Evolutionary conservation across 2,888 invertebrate species (phyloP).

Genomic region (Aromia moschata): DNA sequence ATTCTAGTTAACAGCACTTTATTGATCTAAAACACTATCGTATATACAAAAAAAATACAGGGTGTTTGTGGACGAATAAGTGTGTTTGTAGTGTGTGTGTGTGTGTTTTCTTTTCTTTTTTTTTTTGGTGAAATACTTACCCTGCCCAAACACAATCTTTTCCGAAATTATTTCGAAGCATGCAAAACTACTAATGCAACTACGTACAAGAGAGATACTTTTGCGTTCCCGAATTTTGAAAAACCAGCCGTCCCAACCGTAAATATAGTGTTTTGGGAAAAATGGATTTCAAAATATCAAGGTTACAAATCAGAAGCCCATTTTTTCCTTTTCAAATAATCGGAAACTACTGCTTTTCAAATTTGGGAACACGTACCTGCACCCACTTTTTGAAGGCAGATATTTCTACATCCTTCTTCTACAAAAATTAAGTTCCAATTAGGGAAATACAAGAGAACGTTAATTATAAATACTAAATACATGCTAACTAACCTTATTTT

Average conservation of each 20-base stretch:
- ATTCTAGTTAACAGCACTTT: not conserved
- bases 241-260: conserved; percentile 17
- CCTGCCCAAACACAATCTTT: conserved; percentile 28
- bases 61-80: conserved; percentile 28
- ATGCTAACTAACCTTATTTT: conserved; percentile 47
- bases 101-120: no score
- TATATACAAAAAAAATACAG: conserved; percentile 28
- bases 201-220: conserved; percentile 5
- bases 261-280: not conserved
- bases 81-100: conserved; percentile 35
- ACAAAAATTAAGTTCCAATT: conserved; percentile 42
- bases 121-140: conserved; percentile 39
- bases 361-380: conserved; percentile 53
- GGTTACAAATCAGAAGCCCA: no score
- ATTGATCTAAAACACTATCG: conserved; percentile 15
- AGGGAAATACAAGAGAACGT: conserved; percentile 17
- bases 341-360: conserved; percentile 37
- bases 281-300: no score
- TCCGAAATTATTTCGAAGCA: conserved; percentile 20
- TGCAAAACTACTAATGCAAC: conserved; percentile 23
- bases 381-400: conserved; percentile 53
- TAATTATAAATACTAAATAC: conserved; percentile 23
- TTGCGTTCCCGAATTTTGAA: conserved; percentile 31
- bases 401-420: conserved; percentile 49
- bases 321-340: no score